These are phyloP conservation scores for Monochamus saltuarius DNA, from an alignment of 1,140 invertebrate species.

Conservation along the genomic window DNA sequence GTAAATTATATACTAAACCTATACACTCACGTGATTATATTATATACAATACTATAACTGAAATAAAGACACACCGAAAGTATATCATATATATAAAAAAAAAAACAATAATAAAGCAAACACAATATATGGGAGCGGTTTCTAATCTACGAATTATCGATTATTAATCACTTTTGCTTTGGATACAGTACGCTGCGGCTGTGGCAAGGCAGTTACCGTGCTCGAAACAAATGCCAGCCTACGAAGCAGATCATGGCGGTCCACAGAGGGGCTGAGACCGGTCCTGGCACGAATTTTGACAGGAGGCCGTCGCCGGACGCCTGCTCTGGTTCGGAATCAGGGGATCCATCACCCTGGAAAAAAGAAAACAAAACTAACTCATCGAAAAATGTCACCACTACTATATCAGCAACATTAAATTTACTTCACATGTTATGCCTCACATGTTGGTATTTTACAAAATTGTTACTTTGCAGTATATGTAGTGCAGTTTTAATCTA, in stretches of 20 bases:
- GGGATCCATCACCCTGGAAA: constrained; percentile 22
- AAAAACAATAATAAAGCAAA: constrained; percentile 42
- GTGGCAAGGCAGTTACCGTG: constrained; percentile 30
- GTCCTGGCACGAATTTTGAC: constrained; percentile 47
- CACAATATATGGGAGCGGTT: constrained; percentile 26
- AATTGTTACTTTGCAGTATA: too few relatives aligned
- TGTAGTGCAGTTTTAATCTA: too few relatives aligned
- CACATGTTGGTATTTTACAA: too few relatives aligned
- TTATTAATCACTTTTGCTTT: constrained; percentile 41
- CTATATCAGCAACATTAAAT: too few relatives aligned
- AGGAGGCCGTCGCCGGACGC: constrained; percentile 37
- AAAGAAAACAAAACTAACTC: neutral
- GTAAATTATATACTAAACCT: constrained; percentile 8
- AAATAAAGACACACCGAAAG: constrained; percentile 45
- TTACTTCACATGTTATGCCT: too few relatives aligned
- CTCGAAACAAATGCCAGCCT: constrained; percentile 39
- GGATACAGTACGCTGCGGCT: constrained; percentile 28
- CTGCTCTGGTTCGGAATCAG: constrained; percentile 10
- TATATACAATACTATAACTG: constrained; percentile 30
- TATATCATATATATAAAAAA: constrained; percentile 36
- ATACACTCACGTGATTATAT: constrained; percentile 35
- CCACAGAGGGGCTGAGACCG: constrained; percentile 46
- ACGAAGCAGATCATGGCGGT: constrained; percentile 50
- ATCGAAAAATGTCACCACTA: too few relatives aligned
- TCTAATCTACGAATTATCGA: constrained; percentile 26